Percentiles rank a stretch among this genome's conserved stretches.
These are phyloP conservation scores for Parazoanthus darwini DNA, from an alignment of 92 coral and sea anemone species.

Conservation along the genomic window DNA sequence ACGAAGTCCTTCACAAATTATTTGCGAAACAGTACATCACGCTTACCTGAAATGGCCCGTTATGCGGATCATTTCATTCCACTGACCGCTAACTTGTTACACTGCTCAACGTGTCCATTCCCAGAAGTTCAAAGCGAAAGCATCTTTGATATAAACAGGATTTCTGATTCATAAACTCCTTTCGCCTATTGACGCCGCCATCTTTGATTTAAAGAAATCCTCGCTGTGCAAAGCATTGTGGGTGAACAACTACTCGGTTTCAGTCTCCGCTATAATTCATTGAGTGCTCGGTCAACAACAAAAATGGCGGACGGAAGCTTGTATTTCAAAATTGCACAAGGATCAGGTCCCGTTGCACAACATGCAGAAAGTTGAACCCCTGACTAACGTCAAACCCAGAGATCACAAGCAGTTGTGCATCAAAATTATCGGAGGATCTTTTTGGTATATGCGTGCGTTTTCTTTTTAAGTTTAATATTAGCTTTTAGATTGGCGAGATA, in stretches of 20 bases:
- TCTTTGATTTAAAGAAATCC: conserved; percentile 42
- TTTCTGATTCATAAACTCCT: not conserved
- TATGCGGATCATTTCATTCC: conserved; percentile 18
- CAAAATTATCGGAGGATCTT: not conserved
- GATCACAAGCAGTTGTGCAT: not conserved
- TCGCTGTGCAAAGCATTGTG: conserved; percentile 36
- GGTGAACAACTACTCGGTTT: conserved; percentile 11
- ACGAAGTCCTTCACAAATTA: not conserved
- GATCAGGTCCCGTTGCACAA: conserved; percentile 4
- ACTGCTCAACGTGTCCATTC: not conserved
- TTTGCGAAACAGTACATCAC: not conserved
- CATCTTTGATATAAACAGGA: conserved; percentile 6
- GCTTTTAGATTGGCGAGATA: not conserved
- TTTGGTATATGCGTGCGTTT: not conserved
- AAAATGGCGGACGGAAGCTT: conserved; percentile 2
- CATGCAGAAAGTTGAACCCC: conserved; percentile 14
- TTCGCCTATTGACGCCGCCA: conserved; percentile 48
- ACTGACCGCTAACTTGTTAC: not conserved
- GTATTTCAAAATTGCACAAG: not conserved
- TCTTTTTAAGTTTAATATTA: not conserved
- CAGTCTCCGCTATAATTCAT: not conserved
- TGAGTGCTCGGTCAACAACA: not conserved
- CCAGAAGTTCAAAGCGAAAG: not conserved
- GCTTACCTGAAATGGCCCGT: conserved; percentile 40
- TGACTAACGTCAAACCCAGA: not conserved